Percentiles rank a stretch among this genome's conserved stretches.
These are phyloP conservation scores for Andricus grossulariae DNA, from an alignment of 1,140 invertebrate species.

Conservation along the genomic window DNA sequence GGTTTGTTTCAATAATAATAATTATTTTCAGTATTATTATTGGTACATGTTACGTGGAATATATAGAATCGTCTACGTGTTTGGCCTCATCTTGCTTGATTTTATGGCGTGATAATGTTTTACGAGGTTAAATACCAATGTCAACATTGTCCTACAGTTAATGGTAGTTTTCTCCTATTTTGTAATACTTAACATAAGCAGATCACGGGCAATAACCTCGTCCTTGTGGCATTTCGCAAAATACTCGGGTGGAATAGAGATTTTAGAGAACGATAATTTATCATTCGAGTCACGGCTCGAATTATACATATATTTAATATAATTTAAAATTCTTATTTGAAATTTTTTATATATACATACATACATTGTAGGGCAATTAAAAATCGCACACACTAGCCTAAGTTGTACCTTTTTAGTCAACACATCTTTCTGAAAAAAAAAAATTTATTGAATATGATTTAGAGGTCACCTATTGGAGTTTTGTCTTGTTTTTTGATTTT, in stretches of 20 bases:
- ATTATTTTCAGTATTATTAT: background rate
- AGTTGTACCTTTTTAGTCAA: too few species aligned
- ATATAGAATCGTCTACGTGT: background rate
- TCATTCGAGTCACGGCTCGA: background rate
- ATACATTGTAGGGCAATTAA: too few species aligned
- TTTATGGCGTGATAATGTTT: background rate
- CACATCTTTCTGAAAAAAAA: too few species aligned
- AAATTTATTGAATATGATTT: too few species aligned
- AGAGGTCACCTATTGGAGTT: too few species aligned
- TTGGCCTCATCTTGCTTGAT: background rate
- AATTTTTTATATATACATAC: too few species aligned
- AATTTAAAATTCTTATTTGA: too few species aligned
- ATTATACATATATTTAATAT: background rate
- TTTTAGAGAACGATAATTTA: background rate
- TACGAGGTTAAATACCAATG: background rate
- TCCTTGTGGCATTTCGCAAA: conserved; percentile 1
- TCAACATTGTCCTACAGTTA: background rate
- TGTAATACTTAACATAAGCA: background rate
- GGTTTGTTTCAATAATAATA: too few species aligned
- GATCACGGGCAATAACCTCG: conserved; percentile 11
- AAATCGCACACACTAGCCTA: too few species aligned
- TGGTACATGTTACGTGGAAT: background rate
- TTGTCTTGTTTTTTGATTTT: too few species aligned
- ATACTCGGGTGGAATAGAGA: conserved; percentile 1
- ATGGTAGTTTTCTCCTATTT: conserved; percentile 4